A percentile compares a stretch with the other conserved stretches of the same genome.
phyloP scores from a whole-genome alignment of 2,797 vertebrate species.

The Coendou prehensilis region DNA sequence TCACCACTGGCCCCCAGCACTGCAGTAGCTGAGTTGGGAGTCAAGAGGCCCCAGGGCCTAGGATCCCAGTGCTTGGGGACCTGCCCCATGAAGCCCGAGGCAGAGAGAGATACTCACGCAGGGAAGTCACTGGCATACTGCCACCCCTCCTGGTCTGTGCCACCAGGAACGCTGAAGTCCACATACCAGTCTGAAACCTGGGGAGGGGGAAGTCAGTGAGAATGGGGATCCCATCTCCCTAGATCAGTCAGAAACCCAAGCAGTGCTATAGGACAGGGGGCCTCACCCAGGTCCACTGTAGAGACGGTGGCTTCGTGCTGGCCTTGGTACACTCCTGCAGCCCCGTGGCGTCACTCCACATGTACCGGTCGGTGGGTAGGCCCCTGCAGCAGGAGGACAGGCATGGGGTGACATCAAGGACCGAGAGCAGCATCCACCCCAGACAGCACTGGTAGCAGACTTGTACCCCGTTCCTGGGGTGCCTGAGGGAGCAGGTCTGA shows the following conservation, averaged over 20 bases:
- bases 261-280: neutral
- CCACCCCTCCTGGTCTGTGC: constrained; percentile 97
- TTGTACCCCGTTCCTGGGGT: too few species aligned
- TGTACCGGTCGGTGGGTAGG: constrained; percentile 97
- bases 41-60: neutral
- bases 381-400: constrained; percentile 90
- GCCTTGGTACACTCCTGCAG: constrained; percentile 96
- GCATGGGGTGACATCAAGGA: fast-evolving
- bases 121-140: constrained; percentile 98
- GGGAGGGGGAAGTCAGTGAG: neutral
- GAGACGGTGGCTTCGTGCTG: constrained; percentile 95
- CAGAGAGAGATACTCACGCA: constrained; percentile 90
- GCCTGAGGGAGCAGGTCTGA: too few species aligned
- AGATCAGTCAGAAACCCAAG: neutral
- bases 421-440: neutral
- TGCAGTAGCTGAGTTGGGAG: neutral
- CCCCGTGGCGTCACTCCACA: constrained; percentile 98
- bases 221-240: neutral
- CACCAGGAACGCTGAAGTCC: constrained; percentile 93
- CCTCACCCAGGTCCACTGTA: constrained; percentile 97
- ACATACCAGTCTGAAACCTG: constrained; percentile 97
- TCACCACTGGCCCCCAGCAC: neutral
- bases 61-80: neutral
- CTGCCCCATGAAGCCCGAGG: fast-evolving
- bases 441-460: neutral